Conservation (phyloP, 2,113 vertebrate species). For the Mandrillus leucophaeus region DNA sequence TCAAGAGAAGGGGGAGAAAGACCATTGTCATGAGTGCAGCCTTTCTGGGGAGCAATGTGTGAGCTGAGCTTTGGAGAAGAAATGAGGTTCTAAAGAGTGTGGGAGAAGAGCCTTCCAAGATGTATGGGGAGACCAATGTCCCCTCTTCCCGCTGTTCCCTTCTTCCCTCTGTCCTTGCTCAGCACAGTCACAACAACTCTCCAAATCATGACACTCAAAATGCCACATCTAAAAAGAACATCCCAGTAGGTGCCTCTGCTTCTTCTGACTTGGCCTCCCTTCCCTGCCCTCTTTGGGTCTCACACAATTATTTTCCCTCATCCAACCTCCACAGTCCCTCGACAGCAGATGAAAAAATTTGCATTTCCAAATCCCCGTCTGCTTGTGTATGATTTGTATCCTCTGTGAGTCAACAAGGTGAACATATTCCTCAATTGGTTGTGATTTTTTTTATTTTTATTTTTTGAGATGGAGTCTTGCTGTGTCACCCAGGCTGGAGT, state of each 20-base stretch:
- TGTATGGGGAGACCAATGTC: not conserved
- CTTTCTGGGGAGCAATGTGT: not conserved
- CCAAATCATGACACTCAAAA: not conserved
- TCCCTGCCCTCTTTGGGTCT: not conserved
- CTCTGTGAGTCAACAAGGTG: not conserved
- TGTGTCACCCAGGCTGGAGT: too few relatives aligned
- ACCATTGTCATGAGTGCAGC: too few relatives aligned
- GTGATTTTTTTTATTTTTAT: too few relatives aligned
- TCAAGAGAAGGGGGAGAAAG: not conserved
- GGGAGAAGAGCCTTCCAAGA: not conserved
- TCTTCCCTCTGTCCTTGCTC: not conserved
- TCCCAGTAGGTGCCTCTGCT: not conserved
- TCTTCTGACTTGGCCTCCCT: not conserved
- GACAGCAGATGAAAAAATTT: not conserved
- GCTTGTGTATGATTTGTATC: not conserved
- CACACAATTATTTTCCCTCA: not conserved
- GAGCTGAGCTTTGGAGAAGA: not conserved
- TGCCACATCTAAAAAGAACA: not conserved
- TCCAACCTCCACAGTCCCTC: not conserved
- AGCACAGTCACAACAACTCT: not conserved
- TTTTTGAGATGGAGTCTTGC: too few relatives aligned
- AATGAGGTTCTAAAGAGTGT: not conserved
- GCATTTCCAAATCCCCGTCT: not conserved
- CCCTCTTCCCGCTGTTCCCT: too few relatives aligned
- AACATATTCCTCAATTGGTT: not conserved